Evolutionary conservation across 2,888 invertebrate species (phyloP), one percentile per base, ranked within the genome.

Genomic region (Drosophila kokeensis): DNA sequence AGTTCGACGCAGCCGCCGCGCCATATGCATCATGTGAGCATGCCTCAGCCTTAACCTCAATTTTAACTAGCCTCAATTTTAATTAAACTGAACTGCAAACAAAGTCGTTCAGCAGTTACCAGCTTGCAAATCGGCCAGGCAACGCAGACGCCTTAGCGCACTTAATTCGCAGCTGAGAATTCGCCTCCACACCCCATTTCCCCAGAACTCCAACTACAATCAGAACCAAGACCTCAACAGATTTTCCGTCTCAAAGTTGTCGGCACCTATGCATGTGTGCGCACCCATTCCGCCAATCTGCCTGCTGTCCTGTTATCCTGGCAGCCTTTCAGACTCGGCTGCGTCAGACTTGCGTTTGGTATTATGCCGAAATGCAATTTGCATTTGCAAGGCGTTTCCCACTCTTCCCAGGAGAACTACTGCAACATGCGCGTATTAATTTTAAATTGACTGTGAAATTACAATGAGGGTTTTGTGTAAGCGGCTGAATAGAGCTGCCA

Each of bases 401-500:
- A 69, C 66, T 68, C 72, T 59, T 24, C 66, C 66, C 60, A 66
- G 54, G 65, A 53, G 66, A 67, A 50, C 66, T 42, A 42, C 48
- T 63, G 76, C 71, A 68, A 85, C 76, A 75, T 69, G 83, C 86
- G 86, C 82, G 78, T 78, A 87, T 88, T 85, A 88, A 87, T 83
- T 89, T 89, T 87, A 88, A 87, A 87, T 87, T 90, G 90, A 87
- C 90, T 90, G 90, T 87, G 82, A 87, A 90, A 90, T 90, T 82
- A 79, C 81, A 79, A 74, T 64, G 79, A 79, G 63, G 61, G 64
- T 66, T 72, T 74, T 70, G 63, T 73, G 58, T 68, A 73, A 59
- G 64, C 67, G 59, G 55, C 52, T 60, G 50, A 73, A 59, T 53
- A 21, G 3, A 52, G 27, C 2, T 36, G 15, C 32, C 38, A n/a